A percentile compares a stretch with the other conserved stretches of the same genome.
Conservation (phyloP, 2,797 vertebrate species). For the Muraenolepis orangiensis region DNA sequence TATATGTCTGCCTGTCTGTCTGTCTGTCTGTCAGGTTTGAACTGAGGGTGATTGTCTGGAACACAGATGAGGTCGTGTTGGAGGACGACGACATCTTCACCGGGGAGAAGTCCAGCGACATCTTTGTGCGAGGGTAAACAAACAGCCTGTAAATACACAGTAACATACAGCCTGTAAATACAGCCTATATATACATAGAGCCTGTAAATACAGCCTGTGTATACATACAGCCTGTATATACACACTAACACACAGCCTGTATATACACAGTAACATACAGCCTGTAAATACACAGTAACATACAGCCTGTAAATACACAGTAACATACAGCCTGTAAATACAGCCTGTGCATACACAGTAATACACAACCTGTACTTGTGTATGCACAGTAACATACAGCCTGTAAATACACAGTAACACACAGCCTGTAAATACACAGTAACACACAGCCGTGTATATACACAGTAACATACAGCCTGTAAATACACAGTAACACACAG, state of each 20-base stretch:
- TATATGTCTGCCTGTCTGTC: background rate
- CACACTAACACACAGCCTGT: too few species aligned
- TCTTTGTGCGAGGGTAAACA: slow-evolving; percentile 93
- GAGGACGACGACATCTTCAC: slow-evolving; percentile 98
- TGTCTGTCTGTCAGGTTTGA: slow-evolving; percentile 80
- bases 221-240: background rate
- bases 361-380: background rate
- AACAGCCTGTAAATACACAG: background rate
- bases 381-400: background rate
- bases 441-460: background rate
- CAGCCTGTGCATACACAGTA: too few species aligned
- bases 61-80: slow-evolving; percentile 94
- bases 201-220: background rate
- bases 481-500: too few species aligned
- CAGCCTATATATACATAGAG: background rate
- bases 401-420: background rate
- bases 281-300: too few species aligned
- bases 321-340: too few species aligned
- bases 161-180: background rate
- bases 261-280: too few species aligned
- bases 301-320: too few species aligned
- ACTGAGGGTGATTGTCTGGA: slow-evolving; percentile 94
- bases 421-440: too few species aligned
- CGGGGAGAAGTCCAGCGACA: slow-evolving; percentile 97
- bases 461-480: background rate